Base-by-base conservation (phyloP, 1,140 invertebrate genomes). In the Anastrepha ludens region DNA sequence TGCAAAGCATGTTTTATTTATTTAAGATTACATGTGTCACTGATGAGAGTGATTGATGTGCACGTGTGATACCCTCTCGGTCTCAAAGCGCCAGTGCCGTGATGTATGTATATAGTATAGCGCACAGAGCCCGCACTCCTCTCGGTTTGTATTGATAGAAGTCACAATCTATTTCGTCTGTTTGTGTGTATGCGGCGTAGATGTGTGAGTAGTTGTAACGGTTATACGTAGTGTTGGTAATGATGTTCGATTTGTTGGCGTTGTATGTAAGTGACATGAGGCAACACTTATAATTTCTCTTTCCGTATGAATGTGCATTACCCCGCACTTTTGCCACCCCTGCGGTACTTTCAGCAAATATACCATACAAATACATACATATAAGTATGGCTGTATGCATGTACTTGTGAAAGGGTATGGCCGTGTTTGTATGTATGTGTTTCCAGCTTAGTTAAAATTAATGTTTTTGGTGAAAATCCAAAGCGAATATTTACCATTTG, bases 21-120 rank as follows among this genome's bases (percentile, higher is more conserved):
- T 81, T 81, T 81, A 81, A 81, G 74, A 81, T 81, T 81, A 81
- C 74, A 58, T 81, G 74, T 81, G 74, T 81, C 74, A 81, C 47
- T 81, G 74, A 81, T 81, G 74, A 81, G 74, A 81, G 47, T 81
- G 74, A 81, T 81, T 81, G 74, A 81, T 81, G 74, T n/a, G 74
- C 47, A 55, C 47, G 74, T 55, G 47, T 55, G 29, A 29, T 29
- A 29, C 29, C 29, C 29, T 29, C 29, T 8, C 44, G 6, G 4
- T 81, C 20, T 41, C 47, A 81, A 55, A 47, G 39, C 29, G 29
- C 64, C 64, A 39, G 2, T 39, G 39, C 20, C 5, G 29, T 3
- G 4, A 39, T 39, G 64, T 39, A 29, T n/a, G n/a, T n/a, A n/a
- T n/a, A n/a, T n/a, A 2, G 17, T 17, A 62, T 7, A 41, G 67